Conservation (phyloP, 2,888 invertebrate genomes). For the Malthinus flaveolus region DNA sequence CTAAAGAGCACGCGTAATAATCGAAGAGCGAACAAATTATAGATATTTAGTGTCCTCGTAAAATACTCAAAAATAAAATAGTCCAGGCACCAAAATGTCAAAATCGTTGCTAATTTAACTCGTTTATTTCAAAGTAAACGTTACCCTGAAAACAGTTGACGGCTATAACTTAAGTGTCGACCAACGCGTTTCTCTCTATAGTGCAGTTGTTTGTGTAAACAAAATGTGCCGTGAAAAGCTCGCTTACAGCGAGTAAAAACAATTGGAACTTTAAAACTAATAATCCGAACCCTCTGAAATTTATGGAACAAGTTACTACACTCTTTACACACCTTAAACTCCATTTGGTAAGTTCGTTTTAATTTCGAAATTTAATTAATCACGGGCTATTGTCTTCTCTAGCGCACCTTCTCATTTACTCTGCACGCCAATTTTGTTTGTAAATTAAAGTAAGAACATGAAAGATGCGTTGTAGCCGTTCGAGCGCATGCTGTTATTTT, state of each 20-base stretch:
- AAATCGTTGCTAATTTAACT: slow-evolving; percentile 13
- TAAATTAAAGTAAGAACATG: not conserved
- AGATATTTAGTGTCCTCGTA: slow-evolving; percentile 8
- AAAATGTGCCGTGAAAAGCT: slow-evolving; percentile 22
- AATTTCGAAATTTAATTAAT: slow-evolving; percentile 30
- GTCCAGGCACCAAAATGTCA: slow-evolving; percentile 29
- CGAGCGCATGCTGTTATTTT: not conserved
- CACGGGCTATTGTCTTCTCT: slow-evolving; percentile 16
- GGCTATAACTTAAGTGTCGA: slow-evolving; percentile 21
- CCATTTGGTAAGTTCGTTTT: slow-evolving; percentile 32
- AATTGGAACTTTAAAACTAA: slow-evolving; percentile 26
- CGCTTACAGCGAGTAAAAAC: slow-evolving; percentile 17
- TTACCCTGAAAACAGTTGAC: slow-evolving; percentile 33
- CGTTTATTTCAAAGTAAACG: slow-evolving; percentile 16
- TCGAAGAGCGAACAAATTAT: slow-evolving; percentile 5
- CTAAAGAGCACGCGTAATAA: not conserved
- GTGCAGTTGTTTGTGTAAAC: slow-evolving; percentile 26
- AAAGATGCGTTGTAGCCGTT: not conserved
- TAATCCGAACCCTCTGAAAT: slow-evolving; percentile 24
- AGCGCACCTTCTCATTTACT: slow-evolving; percentile 7
- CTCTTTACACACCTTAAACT: slow-evolving; percentile 25
- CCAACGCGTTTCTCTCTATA: slow-evolving; percentile 7
- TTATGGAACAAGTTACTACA: slow-evolving; percentile 29
- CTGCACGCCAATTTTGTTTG: slow-evolving; percentile 17
- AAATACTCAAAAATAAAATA: slow-evolving; percentile 33